Percentiles rank a stretch among this genome's conserved stretches.
These are phyloP conservation scores for Pagrus major DNA, from an alignment of 2,113 vertebrate genomes.

Conservation along the genomic window DNA sequence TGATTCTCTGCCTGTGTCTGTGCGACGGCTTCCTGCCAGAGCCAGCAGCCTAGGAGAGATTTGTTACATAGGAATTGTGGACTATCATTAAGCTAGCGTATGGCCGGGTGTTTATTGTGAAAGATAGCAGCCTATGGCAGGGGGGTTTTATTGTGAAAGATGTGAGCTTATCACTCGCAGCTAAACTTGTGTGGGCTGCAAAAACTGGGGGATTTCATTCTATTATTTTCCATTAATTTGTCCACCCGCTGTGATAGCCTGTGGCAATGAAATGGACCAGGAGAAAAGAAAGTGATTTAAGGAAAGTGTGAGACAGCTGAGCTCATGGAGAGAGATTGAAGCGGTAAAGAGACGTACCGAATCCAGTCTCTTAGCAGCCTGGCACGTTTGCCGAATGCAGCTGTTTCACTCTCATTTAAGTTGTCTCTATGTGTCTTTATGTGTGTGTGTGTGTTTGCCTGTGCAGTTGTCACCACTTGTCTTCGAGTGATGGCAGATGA, in stretches of 20 bases:
- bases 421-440: background rate
- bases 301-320: slow-evolving; percentile 26
- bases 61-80: slow-evolving; percentile 61
- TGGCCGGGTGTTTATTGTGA: slow-evolving; percentile 59
- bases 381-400: slow-evolving; percentile 30
- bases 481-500: slow-evolving; percentile 19
- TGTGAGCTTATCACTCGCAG: slow-evolving; percentile 19
- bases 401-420: slow-evolving; percentile 45
- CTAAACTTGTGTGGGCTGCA: slow-evolving; percentile 12
- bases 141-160: slow-evolving; percentile 38
- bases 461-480: slow-evolving; percentile 2
- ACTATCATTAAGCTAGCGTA: slow-evolving; percentile 67
- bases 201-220: slow-evolving; percentile 13
- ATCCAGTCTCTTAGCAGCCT: slow-evolving; percentile 41
- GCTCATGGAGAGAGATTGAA: slow-evolving; percentile 24
- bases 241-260: slow-evolving; percentile 22
- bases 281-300: slow-evolving; percentile 5
- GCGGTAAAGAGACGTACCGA: slow-evolving; percentile 44
- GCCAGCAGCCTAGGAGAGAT: slow-evolving; percentile 59
- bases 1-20: slow-evolving; percentile 47
- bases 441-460: background rate
- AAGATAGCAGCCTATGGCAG: slow-evolving; percentile 38
- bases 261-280: slow-evolving; percentile 28
- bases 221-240: slow-evolving; percentile 54
- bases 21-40: slow-evolving; percentile 52